These are phyloP conservation scores for Petrocephalus sullivani DNA, from an alignment of 2,797 vertebrate genomes.

Conservation along the genomic window DNA sequence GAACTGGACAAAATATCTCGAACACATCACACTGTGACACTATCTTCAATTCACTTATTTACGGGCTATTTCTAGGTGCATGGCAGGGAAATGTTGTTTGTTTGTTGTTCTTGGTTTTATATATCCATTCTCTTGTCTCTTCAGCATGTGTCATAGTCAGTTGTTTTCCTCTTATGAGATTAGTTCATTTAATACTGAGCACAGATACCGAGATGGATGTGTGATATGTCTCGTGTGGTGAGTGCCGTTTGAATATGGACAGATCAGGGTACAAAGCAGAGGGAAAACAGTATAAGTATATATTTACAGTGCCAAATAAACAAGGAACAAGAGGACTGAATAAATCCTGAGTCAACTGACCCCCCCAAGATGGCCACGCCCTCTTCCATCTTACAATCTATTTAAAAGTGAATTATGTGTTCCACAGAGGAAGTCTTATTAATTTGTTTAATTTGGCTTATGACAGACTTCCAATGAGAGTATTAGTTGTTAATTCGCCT, in stretches of 20 bases:
- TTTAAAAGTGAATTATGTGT: neutral
- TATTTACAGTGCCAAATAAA: neutral
- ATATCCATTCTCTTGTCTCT: neutral
- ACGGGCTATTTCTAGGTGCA: neutral
- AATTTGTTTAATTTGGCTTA: constrained; percentile 5
- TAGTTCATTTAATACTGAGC: neutral
- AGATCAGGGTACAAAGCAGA: neutral
- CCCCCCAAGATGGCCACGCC: neutral
- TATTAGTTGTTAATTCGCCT: neutral
- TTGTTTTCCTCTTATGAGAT: neutral
- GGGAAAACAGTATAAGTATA: neutral
- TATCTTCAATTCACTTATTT: neutral
- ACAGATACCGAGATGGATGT: neutral
- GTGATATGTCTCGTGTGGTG: neutral
- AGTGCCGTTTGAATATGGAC: neutral
- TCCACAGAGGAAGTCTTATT: neutral
- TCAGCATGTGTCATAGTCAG: neutral
- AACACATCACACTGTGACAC: neutral
- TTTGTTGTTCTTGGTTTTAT: neutral
- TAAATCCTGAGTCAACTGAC: neutral
- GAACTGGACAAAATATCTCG: neutral
- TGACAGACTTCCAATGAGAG: constrained; percentile 8
- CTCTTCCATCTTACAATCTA: neutral
- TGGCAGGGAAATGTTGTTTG: neutral
- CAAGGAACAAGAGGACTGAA: neutral